Evolutionary conservation across 2,888 invertebrate species (phyloP), one percentile per base, ranked within the genome.

Genomic region (Podotricha telesiphe): DNA sequence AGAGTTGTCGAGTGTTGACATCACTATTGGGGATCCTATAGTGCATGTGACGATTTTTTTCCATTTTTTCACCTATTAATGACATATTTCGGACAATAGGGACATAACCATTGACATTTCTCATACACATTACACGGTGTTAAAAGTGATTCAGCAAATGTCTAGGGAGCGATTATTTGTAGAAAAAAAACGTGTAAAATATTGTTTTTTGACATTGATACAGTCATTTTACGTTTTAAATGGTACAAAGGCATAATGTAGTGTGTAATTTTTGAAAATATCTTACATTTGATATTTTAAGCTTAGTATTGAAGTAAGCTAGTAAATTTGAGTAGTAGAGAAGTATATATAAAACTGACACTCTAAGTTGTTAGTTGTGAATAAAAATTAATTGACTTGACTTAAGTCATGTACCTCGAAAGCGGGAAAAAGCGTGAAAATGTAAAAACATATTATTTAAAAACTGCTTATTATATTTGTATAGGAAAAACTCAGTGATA

Each of bases 1-100:
- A 86, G 86, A 86, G 82, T 85, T 83, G 83, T 83, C 77, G 83
- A 91, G 92, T 93, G 93, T 91, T 91, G 92, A 92, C 93, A 90
- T 81, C 84, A 81, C 89, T 86, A 91, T 91, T 91, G 86, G 92
- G 91, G 92, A 85, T 86, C 83, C 83, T 73, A 86, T 91, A 89
- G 91, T 85, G 87, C 82, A 82, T 74, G 86, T 86, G 87, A 86
- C 84, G 83, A 74, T 86, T 89, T 91, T 89, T 86, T 86, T 42
- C 11, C 6, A 2, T 59, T 55, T 55, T 19, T 88, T 75, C 76
- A 48, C 74, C 75, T 84, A 87, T 89, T 90, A 91, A 89, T 90
- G 91, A 89, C 89, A 89, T 80, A 86, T 88, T 86, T 86, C 84
- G 83, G 83, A 89, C 90, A 91, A 87, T 86, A 83, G 78, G 86